Evolutionary conservation across 2,888 invertebrate genomes (phyloP).

Genomic region (Amphipoea oculea): DNA sequence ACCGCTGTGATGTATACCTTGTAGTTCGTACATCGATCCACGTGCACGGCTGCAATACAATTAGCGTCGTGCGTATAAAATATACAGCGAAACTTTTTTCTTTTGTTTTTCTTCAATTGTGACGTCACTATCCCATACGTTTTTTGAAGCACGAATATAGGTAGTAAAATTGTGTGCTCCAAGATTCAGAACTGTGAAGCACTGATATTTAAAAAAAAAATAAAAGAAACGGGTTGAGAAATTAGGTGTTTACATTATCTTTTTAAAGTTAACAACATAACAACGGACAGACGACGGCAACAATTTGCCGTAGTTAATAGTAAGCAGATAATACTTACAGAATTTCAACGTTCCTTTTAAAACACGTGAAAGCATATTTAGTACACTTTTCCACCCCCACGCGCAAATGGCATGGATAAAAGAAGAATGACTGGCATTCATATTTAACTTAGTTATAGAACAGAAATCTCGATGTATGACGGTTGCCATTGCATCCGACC

Average conservation of each 20-base stretch:
- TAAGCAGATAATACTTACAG: not conserved
- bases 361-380: constrained; percentile 1
- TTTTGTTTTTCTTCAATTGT: not conserved
- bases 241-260: not conserved
- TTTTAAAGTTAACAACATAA: not conserved
- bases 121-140: no score
- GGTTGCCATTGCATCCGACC: not conserved
- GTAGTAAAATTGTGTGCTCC: constrained; percentile 9
- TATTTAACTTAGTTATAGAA: not conserved
- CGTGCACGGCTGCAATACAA: not conserved
- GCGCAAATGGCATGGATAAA: constrained; percentile 3
- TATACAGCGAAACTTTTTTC: not conserved
- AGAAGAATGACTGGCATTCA: constrained; percentile 2
- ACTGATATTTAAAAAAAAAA: not conserved
- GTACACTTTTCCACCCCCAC: not conserved
- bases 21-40: constrained; percentile 7
- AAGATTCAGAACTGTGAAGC: not conserved
- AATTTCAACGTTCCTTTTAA: constrained; percentile 1
- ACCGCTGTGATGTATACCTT: constrained; percentile 1
- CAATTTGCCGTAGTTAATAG: not conserved
- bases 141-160: not conserved
- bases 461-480: not conserved
- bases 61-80: not conserved
- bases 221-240: not conserved
- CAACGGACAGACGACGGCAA: not conserved